Evolutionary conservation across 2,888 invertebrate species (phyloP), one percentile per base, ranked within the genome.

Genomic region (Syrphus vitripennis): DNA sequence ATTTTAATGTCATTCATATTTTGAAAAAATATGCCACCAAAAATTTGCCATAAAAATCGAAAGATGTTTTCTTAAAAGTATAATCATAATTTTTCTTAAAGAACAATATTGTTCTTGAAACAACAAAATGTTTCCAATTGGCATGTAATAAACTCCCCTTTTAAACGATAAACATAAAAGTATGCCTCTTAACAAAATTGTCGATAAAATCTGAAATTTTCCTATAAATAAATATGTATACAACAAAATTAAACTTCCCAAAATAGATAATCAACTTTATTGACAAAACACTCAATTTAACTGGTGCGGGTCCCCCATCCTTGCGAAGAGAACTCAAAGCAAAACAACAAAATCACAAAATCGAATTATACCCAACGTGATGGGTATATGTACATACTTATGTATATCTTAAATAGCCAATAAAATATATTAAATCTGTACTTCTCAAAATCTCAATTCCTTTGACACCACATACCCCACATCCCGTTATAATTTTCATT

Each of bases 221-320:
- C 31, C 31, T 42, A 26, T 14, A 24, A 67, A 48, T 61, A 78
- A 53, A 67, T 65, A 82, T 65, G 50, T 69, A 83, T 61, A 55
- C 31, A 63, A 9, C 31, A 21, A 37, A 74, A 75, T 75, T 65
- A 59, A 74, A 63, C 76, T 77, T 45, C 19, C 19, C 34, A 55
- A 76, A 82, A 86, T 78, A 72, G 72, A 86, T 78, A 77, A 77
- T 82, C 74, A 82, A 80, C 45, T 76, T 40, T 65, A 80, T 80
- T 29, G 61, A 9, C 26, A 19, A 42, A 82, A 77, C 86, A 78
- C 82, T 86, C 70, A 82, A 82, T 82, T 82, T 78, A 75, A 82
- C 77, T 74, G 69, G 19, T n/a, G n/a, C n/a, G n/a, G n/a, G n/a
- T 14, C 10, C 29, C 45, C 29, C 29, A 12, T 34, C 14, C 24